Evolutionary conservation across 1,140 invertebrate species (phyloP), one percentile per base, ranked within the genome.

Genomic region (Myzus persicae): DNA sequence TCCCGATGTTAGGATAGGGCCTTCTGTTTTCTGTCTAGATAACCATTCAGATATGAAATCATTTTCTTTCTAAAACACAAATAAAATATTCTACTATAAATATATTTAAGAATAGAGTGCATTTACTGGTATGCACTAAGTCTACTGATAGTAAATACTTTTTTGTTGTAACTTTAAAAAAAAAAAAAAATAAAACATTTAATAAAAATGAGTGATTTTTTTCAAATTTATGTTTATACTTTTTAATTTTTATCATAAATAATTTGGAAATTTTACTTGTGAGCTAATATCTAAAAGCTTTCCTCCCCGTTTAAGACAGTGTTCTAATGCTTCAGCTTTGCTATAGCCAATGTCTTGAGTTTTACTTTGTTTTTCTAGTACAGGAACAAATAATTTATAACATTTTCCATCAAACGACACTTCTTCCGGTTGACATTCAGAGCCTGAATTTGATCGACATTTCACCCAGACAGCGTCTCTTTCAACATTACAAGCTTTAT

Each of bases 41-140:
- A 97, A 94, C 95, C 96, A 95, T 94, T 96, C 96, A 31, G 96
- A 96, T 20, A 97, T 88, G 93, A 96, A 96, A 94, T 97, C 95
- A 94, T 96, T 97, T 95, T 97, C 96, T n/a, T 94, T 94, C 94
- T 96, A 95, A 31, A 93, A 94, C 22, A 94, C 22, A 54, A 38
- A 54, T 36, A 26, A 48, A 38, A 54, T 38, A 51, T 51, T 51
- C 7, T 36, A 38, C 5, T 89, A 40, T 89, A 51, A 26, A 22
- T 38, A 51, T 44, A 20, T 7, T 20, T 54, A 24, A 51, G 26
- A 0, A 91, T 67, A n/a, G 6, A 26, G 14, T 48, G 46, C n/a
- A n/a, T n/a, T 76, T n/a, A 67, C n/a, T 14, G 14, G 3, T n/a
- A n/a, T n/a, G 18, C 14, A 36, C 14, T n/a, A 14, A 88, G 31